Conservation (phyloP, 2,113 vertebrate genomes). For the Seriola aureovittata region DNA sequence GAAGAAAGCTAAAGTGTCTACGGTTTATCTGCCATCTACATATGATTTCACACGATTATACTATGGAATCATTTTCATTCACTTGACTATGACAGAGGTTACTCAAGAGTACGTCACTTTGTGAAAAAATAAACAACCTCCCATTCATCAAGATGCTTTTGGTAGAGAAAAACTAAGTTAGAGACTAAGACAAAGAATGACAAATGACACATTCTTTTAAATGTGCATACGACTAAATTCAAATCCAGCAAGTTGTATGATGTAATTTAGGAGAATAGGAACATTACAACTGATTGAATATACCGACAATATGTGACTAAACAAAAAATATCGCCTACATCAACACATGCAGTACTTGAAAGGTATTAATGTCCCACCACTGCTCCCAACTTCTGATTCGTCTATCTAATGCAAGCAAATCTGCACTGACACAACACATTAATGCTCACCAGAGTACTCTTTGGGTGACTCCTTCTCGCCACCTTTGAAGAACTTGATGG, state of each 20-base stretch:
- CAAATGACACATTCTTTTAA: neutral
- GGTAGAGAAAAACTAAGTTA: neutral
- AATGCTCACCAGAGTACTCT: slow-evolving; percentile 93
- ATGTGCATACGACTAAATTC: neutral
- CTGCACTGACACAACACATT: neutral
- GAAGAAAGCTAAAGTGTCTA: neutral
- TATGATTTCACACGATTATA: neutral
- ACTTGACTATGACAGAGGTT: neutral
- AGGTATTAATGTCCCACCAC: neutral
- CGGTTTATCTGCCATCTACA: neutral
- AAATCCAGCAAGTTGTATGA: neutral
- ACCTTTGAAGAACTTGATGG: slow-evolving; percentile 97
- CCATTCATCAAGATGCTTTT: neutral
- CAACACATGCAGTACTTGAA: neutral
- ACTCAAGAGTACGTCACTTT: slow-evolving; percentile 28
- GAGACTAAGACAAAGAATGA: neutral
- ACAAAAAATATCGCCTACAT: neutral
- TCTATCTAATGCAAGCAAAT: neutral
- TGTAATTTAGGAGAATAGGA: neutral
- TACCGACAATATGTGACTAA: neutral
- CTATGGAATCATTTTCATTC: neutral
- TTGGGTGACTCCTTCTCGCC: slow-evolving; percentile 91
- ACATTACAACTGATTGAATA: neutral
- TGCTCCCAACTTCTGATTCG: neutral
- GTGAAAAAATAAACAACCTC: neutral